Evolutionary conservation across 1,140 invertebrate species (phyloP), one percentile per base, ranked within the genome.

Genomic region (Drosophila leontia): DNA sequence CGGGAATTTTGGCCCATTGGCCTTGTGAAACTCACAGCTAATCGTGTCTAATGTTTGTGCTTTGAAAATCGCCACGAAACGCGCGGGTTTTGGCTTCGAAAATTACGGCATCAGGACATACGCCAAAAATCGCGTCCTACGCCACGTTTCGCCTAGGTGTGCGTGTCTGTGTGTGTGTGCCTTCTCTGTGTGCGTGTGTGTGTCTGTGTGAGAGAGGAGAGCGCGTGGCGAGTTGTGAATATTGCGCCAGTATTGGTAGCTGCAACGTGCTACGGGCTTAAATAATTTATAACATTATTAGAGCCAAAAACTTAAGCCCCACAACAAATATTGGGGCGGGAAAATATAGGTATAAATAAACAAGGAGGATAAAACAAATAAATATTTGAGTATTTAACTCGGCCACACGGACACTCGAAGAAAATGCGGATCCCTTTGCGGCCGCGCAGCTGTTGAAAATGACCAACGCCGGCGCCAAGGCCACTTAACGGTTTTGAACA

Each of bases 41-140:
- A 13, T 45, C 32, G 35, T 29, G 19, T 56, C 17, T 26, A 1
- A 56, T 5, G 19, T 56, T 56, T 39, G 62, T 23, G 35, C 13
- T 26, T 56, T 55, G 56, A 47, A 53, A 55, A 17, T 45, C 23
- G 15, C 15, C 29, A 3, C 11, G 9, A 34, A 53, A 64, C 48
- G 45, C 65, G 35, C 51, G 53, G 76, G 51, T n/a, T 56, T 47
- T 60, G 42, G 70, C 55, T 68, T 58, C 48, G 78, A 84, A 88
- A 88, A 88, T 88, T 88, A 90, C 85, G 85, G 85, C 85, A 88
- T 87, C 77, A 78, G 80, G 60, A 84, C 80, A 90, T 90, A 87
- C 80, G 82, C 80, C 78, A 84, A 84, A 56, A 67, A 81, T 85
- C 78, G 84, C 84, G 84, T 90, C 78, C 85, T 80, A 90, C 75